These are phyloP conservation scores for Dendrocincla tyrannina DNA, from an alignment of 2,797 vertebrate species.

Conservation along the genomic window DNA sequence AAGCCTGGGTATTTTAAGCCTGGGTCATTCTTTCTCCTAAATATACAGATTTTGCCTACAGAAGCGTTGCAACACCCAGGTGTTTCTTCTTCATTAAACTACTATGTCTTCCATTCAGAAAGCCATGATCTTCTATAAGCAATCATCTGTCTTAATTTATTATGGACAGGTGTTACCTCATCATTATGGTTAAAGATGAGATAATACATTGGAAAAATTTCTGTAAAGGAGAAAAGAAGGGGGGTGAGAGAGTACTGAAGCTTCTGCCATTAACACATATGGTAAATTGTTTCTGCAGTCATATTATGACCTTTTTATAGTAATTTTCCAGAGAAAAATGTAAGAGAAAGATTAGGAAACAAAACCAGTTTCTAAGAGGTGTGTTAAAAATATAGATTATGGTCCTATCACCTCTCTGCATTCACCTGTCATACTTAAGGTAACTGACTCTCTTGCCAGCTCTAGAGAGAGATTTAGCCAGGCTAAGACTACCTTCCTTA, in stretches of 20 bases:
- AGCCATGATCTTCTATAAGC: not conserved
- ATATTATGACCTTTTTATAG: not conserved
- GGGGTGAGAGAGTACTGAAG: fast-evolving
- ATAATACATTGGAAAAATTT: not conserved
- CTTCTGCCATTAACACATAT: not conserved
- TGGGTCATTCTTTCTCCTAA: not conserved
- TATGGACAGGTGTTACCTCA: not conserved
- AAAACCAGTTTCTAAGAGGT: not conserved
- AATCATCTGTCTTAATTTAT: not conserved
- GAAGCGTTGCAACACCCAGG: not conserved
- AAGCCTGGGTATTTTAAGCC: not conserved
- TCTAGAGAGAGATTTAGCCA: not conserved
- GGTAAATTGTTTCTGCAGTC: not conserved
- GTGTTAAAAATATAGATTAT: not conserved
- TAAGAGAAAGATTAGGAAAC: not conserved
- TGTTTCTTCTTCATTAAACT: not conserved
- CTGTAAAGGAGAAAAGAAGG: not conserved
- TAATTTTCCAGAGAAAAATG: not conserved
- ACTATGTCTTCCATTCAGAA: not conserved
- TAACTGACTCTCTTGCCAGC: not conserved
- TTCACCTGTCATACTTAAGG: not conserved
- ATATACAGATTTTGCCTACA: not conserved
- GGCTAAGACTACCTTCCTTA: not conserved
- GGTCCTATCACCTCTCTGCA: not conserved
- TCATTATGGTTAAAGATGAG: not conserved